Conservation (phyloP, 2,797 vertebrate genomes). For the Sardinella longiceps region DNA sequence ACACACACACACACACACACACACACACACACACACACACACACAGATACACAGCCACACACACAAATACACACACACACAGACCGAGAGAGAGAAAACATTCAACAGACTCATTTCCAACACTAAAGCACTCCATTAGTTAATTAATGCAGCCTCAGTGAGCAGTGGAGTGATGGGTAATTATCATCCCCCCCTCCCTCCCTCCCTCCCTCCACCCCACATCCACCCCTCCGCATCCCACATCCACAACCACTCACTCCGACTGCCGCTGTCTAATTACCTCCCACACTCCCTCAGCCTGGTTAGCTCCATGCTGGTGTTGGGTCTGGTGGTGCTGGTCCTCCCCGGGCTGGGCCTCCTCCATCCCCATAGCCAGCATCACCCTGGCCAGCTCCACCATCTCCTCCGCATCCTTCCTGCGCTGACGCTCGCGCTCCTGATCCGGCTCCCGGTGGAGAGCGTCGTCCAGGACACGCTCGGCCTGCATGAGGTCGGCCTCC, state of each 20-base stretch:
- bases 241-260: background rate
- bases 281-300: slow-evolving; percentile 55
- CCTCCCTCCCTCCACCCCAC: background rate
- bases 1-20: background rate
- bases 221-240: background rate
- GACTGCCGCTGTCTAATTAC: slow-evolving; percentile 54
- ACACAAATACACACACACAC: background rate
- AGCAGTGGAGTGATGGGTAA: slow-evolving; percentile 16
- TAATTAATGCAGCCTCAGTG: slow-evolving; percentile 16
- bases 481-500: slow-evolving; percentile 87
- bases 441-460: slow-evolving; percentile 52
- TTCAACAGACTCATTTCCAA: slow-evolving; percentile 14
- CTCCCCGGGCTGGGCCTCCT: slow-evolving; percentile 52
- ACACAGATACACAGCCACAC: too few relatives aligned
- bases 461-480: slow-evolving; percentile 85
- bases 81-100: background rate
- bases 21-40: background rate
- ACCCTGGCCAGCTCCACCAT: slow-evolving; percentile 61
- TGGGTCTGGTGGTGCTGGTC: slow-evolving; percentile 32
- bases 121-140: slow-evolving; percentile 19
- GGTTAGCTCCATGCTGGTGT: too few relatives aligned
- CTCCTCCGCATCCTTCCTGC: slow-evolving; percentile 54
- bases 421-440: background rate
- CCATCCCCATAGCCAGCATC: slow-evolving; percentile 81
- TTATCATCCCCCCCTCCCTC: background rate